Evolutionary conservation across 2,113 vertebrate genomes (phyloP), one percentile per base, ranked within the genome.

Genomic region (Grantiella picta): DNA sequence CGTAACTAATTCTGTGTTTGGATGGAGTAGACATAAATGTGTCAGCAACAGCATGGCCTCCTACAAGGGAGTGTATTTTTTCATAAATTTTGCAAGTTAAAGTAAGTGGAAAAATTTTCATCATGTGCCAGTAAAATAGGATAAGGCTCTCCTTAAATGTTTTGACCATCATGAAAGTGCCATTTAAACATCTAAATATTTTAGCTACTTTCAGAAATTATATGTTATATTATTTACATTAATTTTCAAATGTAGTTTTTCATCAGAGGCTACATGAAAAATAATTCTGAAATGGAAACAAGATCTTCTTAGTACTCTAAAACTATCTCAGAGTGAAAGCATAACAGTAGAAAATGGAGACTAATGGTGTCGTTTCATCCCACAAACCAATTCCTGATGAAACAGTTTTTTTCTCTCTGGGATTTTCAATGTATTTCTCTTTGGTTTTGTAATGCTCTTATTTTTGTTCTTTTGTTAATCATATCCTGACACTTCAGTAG

Each of bases 1-100:
- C 7, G 2, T 85, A 65, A 70, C 53, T 92, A 93, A 92, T 94
- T 92, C 75, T 59, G 3, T 77, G 60, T 95, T 96, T 96, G 79
- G 64, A 76, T 60, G 87, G 65, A 83, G 50, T 17, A 80, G 72
- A 47, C 82, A 57, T 93, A 94, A 95, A 95, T 93, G 27, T 75
- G 60, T 92, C 90, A 70, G 82, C 79, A 93, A 40, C 52, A 71
- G 72, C 40, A 25, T 36, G 40, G 36, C 70, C 69, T 93, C 68
- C 47, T 92, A 66, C 29, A 82, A 50, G 47, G 52, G 53, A 88
- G 65, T 70, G 20, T 70, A 40, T 77, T 90, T 95, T 87, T 92
- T 94, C 80, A 60, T 86, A 66, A 61, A 50, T 88, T 95, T 60
- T 92, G 73, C 45, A 69, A 66, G 44, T 82, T 90, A 64, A 84